phyloP scores from a whole-genome alignment of 2,797 vertebrate genomes.

The Chloroceryle amazona region DNA sequence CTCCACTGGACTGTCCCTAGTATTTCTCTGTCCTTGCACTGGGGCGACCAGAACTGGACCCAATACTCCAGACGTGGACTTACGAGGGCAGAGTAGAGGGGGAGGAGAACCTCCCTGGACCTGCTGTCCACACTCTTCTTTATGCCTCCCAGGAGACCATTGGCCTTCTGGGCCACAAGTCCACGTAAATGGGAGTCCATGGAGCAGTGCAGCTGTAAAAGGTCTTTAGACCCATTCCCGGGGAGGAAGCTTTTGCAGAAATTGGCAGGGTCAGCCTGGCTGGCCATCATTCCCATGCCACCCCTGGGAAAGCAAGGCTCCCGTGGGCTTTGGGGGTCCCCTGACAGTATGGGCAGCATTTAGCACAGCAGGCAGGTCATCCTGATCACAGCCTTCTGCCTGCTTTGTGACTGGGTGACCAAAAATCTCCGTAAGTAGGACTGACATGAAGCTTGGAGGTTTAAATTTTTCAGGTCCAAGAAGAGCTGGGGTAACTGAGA shows the following conservation, averaged over 20 bases:
- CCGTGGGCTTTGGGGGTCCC: not conserved
- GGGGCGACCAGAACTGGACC: no score
- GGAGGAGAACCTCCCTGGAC: no score
- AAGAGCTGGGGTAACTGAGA: not conserved
- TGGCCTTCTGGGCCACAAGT: no score
- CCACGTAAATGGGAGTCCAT: accelerated
- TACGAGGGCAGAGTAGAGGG: no score
- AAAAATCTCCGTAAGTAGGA: not conserved
- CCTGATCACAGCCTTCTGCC: not conserved
- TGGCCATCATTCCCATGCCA: not conserved
- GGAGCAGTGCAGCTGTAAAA: not conserved
- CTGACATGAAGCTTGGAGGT: not conserved
- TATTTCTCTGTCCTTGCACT: no score
- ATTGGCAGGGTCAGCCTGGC: not conserved
- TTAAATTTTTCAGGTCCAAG: not conserved
- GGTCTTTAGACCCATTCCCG: not conserved
- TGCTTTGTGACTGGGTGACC: not conserved
- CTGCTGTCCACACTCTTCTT: no score
- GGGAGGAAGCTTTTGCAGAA: not conserved
- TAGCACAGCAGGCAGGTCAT: not conserved
- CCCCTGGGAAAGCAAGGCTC: not conserved
- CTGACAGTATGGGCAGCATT: not conserved
- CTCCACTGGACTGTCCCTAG: no score
- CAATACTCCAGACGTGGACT: no score
- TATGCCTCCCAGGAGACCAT: no score